Evolutionary conservation across 2,797 vertebrate genomes (phyloP).

Genomic region (Hydrocynus forskahlii): DNA sequence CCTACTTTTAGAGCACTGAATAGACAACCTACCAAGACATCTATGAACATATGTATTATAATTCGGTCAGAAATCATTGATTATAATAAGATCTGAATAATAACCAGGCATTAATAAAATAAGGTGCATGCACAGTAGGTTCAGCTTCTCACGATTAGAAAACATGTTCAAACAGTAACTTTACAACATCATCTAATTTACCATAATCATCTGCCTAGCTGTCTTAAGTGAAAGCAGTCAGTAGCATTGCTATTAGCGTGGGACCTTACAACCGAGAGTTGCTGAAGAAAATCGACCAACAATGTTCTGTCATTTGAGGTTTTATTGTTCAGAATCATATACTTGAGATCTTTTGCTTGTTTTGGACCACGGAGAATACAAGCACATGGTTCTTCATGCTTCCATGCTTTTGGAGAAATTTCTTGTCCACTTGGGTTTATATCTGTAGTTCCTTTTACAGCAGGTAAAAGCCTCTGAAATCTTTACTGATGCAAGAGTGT

Average conservation of each 20-base stretch:
- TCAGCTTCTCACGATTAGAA: background rate
- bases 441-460: too few species aligned
- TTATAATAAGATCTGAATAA: background rate
- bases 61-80: background rate
- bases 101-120: background rate
- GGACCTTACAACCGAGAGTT: background rate
- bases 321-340: background rate
- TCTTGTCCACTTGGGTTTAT: too few species aligned
- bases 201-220: background rate
- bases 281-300: background rate
- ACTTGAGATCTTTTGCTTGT: background rate
- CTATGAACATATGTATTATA: background rate
- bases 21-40: conserved; percentile 11
- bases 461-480: too few species aligned
- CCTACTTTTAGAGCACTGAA: background rate
- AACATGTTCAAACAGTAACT: background rate
- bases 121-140: background rate
- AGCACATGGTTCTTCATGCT: too few species aligned
- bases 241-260: background rate
- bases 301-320: background rate
- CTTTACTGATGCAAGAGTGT: too few species aligned
- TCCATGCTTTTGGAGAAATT: too few species aligned
- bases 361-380: too few species aligned
- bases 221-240: background rate
- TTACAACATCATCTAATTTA: background rate